phyloP scores from a whole-genome alignment of 2,888 invertebrate species.

The Aricia artaxerxes region DNA sequence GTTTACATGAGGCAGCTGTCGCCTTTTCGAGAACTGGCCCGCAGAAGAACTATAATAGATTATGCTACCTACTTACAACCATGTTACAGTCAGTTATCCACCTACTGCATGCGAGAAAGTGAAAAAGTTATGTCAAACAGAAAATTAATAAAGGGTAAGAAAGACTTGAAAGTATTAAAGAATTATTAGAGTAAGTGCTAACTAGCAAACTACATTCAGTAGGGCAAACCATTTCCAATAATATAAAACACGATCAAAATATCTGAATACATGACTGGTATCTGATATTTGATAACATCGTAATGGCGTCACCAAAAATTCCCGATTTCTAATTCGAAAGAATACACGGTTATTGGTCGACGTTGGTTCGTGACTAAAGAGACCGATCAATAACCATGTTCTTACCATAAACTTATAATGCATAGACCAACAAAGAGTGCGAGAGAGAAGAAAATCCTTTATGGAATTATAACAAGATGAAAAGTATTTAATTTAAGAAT shows the following conservation, averaged over 20 bases:
- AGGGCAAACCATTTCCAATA: background rate
- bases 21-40: background rate
- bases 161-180: background rate
- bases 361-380: too few species aligned
- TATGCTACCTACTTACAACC: background rate
- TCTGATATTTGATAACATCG: too few species aligned
- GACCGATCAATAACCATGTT: too few species aligned
- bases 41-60: background rate
- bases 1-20: background rate
- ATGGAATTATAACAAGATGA: too few species aligned
- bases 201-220: background rate
- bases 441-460: too few species aligned
- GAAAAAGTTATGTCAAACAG: background rate
- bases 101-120: background rate
- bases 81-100: constrained; percentile 3
- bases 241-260: background rate
- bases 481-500: too few species aligned
- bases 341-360: too few species aligned
- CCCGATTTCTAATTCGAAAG: too few species aligned
- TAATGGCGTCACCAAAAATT: too few species aligned
- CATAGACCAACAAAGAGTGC: too few species aligned
- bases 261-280: background rate
- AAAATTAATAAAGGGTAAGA: background rate
- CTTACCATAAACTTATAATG: too few species aligned
- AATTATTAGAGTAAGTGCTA: background rate